Conservation (phyloP, 64 coral and sea anemone species). For the Orbicella faveolata region DNA sequence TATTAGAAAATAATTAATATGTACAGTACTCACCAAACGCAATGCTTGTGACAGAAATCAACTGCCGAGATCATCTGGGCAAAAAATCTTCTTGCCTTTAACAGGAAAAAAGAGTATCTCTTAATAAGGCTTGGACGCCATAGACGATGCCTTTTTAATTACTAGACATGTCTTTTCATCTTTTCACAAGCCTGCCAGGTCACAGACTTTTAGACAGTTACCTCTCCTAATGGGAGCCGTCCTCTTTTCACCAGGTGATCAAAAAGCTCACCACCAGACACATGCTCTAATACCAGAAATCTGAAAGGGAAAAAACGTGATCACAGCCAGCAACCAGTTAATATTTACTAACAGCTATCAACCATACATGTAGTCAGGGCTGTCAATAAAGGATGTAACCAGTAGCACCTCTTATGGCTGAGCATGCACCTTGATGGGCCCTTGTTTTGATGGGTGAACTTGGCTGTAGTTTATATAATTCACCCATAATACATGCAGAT, state of each 20-base stretch:
- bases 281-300: slow-evolving; percentile 91
- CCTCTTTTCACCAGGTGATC: slow-evolving; percentile 94
- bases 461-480: too few relatives aligned
- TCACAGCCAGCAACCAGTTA: too few relatives aligned
- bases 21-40: slow-evolving; percentile 76
- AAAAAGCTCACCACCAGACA: slow-evolving; percentile 97
- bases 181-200: background rate
- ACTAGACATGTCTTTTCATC: background rate
- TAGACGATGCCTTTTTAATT: background rate
- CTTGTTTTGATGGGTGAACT: too few relatives aligned
- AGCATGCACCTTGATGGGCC: too few relatives aligned
- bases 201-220: background rate
- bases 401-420: too few relatives aligned
- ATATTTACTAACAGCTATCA: too few relatives aligned
- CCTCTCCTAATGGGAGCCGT: slow-evolving; percentile 82
- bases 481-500: too few relatives aligned
- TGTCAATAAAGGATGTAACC: too few relatives aligned
- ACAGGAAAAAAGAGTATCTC: background rate
- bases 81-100: slow-evolving; percentile 94
- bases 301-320: slow-evolving; percentile 25
- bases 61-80: slow-evolving; percentile 95
- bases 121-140: background rate
- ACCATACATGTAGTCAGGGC: background rate
- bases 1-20: too few relatives aligned
- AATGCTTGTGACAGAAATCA: slow-evolving; percentile 97